These are phyloP conservation scores for Crocuta crocuta DNA, from an alignment of 2,113 vertebrate genomes.

Conservation along the genomic window DNA sequence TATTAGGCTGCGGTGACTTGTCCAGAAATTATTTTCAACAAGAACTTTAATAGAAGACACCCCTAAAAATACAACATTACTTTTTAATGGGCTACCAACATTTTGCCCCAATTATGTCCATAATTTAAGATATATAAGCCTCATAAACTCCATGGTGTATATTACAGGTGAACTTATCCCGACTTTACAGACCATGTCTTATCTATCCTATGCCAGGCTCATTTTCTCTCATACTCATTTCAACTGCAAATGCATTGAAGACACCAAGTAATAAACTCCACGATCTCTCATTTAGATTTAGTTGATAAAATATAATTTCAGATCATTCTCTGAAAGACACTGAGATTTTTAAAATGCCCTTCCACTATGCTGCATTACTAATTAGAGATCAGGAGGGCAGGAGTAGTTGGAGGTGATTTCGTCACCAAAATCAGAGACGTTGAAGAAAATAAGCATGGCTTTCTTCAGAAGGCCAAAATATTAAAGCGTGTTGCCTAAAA, in stretches of 20 bases:
- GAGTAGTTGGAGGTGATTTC: background rate
- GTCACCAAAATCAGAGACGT: background rate
- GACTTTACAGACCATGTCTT: background rate
- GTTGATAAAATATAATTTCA: constrained; percentile 24
- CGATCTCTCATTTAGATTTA: background rate
- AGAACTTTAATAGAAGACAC: background rate
- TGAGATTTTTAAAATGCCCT: constrained; percentile 7
- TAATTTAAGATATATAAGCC: background rate
- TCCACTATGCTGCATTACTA: background rate
- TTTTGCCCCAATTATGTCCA: background rate
- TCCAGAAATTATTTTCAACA: background rate
- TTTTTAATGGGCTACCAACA: background rate
- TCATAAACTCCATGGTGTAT: background rate
- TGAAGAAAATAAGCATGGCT: background rate
- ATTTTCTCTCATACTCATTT: constrained; percentile 7
- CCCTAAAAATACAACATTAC: background rate
- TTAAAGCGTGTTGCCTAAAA: background rate
- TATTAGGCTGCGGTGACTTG: background rate
- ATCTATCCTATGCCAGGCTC: background rate
- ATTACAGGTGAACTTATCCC: background rate
- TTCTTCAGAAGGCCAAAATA: constrained; percentile 34
- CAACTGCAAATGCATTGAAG: constrained; percentile 7
- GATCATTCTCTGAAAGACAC: constrained; percentile 27
- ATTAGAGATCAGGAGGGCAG: background rate
- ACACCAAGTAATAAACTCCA: background rate